phyloP scores from a whole-genome alignment of 1,140 invertebrate genomes.

The Linepithema humile region DNA sequence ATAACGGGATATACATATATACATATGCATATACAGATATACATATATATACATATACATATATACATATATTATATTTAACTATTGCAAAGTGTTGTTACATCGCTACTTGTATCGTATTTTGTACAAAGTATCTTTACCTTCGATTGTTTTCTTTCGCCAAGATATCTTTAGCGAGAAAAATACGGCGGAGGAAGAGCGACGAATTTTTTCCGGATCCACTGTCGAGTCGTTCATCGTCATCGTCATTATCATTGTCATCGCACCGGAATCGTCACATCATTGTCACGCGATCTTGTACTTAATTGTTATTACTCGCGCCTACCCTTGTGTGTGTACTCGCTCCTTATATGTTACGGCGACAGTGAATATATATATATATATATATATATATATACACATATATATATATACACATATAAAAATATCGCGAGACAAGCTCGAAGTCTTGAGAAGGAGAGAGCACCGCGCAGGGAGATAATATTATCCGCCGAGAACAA shows the following conservation, averaged over 20 bases:
- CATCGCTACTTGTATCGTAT: conserved; percentile 83
- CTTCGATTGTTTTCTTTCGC: conserved; percentile 79
- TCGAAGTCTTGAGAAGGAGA: background rate
- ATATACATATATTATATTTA: conserved; percentile 78
- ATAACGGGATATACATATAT: conserved; percentile 63
- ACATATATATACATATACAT: conserved; percentile 59
- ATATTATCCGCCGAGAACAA: background rate
- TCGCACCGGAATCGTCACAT: background rate
- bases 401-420: too few species aligned
- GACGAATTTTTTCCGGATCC: conserved; percentile 55
- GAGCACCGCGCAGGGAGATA: conserved; percentile 13
- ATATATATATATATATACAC: background rate
- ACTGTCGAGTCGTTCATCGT: background rate
- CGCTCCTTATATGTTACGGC: conserved; percentile 1
- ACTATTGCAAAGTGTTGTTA: conserved; percentile 84
- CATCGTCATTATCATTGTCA: conserved; percentile 22
- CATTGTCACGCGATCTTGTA: conserved; percentile 9
- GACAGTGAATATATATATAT: conserved; percentile 20
- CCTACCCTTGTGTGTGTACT: conserved; percentile 37
- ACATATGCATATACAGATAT: conserved; percentile 59
- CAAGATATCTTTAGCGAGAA: conserved; percentile 69
- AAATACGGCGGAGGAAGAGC: conserved; percentile 52
- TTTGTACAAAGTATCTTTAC: conserved; percentile 83
- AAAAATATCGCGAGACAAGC: background rate
- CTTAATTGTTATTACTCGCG: conserved; percentile 57